A percentile compares a stretch with the other conserved stretches of the same genome.
These are phyloP conservation scores for Stylophora pistillata DNA, from an alignment of 64 coral and sea anemone genomes.

Conservation along the genomic window DNA sequence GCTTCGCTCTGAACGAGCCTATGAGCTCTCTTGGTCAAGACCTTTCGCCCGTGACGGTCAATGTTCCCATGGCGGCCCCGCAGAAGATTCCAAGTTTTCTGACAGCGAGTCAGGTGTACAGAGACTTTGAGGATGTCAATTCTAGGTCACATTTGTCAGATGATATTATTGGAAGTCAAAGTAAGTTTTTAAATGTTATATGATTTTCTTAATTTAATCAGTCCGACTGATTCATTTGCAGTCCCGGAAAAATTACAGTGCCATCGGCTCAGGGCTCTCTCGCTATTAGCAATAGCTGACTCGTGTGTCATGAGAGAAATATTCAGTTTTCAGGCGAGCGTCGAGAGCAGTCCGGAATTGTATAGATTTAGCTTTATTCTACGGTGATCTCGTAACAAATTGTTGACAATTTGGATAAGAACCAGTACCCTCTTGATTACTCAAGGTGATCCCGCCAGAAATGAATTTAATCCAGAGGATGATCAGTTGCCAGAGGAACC, in stretches of 20 bases:
- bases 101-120: conserved; percentile 33
- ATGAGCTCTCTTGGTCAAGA: not conserved
- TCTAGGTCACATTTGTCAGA: conserved; percentile 12
- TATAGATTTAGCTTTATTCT: not conserved
- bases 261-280: too few species aligned
- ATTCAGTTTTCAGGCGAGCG: not conserved
- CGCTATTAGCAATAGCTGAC: too few species aligned
- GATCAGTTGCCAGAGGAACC: conserved; percentile 29
- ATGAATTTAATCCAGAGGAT: not conserved
- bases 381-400: not conserved
- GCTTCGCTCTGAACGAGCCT: not conserved
- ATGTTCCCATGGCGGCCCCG: conserved; percentile 16
- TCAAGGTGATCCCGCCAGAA: conserved; percentile 1
- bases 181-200: not conserved
- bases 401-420: not conserved
- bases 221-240: not conserved
- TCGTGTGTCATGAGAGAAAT: not conserved
- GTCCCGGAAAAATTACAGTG: too few species aligned
- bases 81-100: conserved; percentile 40
- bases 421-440: not conserved
- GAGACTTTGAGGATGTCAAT: conserved; percentile 34
- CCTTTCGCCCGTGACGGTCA: not conserved
- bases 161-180: conserved; percentile 1
- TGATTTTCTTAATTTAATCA: not conserved
- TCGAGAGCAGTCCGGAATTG: not conserved